A percentile compares a stretch with the other conserved stretches of the same genome.
phyloP scores from a whole-genome alignment of 2,113 vertebrate genomes.

The Chauna torquata region DNA sequence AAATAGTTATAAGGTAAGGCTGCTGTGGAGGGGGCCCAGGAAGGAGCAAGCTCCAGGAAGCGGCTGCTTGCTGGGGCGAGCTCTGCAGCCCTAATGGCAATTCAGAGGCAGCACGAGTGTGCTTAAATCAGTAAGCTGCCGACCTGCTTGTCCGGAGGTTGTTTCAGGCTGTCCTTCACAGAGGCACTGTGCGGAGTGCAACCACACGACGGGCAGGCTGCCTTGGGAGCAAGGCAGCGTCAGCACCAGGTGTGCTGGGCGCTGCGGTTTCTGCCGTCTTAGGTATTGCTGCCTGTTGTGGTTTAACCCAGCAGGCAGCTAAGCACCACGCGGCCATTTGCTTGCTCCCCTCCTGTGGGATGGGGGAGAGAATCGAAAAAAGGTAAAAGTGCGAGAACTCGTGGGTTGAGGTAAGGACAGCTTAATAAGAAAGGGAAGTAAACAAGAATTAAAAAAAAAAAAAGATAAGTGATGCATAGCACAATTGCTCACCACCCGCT shows the following conservation, averaged over 20 bases:
- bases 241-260: not conserved
- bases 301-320: not conserved
- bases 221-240: not conserved
- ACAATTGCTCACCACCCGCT: too few species aligned
- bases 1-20: not conserved
- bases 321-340: not conserved
- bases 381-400: not conserved
- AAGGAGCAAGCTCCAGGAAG: not conserved
- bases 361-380: not conserved
- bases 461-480: not conserved
- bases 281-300: not conserved
- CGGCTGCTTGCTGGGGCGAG: not conserved
- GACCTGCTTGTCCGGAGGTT: not conserved
- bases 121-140: not conserved
- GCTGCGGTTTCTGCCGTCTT: not conserved
- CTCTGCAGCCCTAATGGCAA: not conserved
- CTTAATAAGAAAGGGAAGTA: not conserved
- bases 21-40: not conserved
- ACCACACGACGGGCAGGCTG: not conserved
- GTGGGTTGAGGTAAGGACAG: not conserved
- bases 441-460: not conserved
- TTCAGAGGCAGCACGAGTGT: not conserved
- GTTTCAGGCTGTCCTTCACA: not conserved
- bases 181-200: not conserved
- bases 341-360: not conserved